phyloP scores from a whole-genome alignment of 2,888 invertebrate species.

The Lissonota sp. region DNA sequence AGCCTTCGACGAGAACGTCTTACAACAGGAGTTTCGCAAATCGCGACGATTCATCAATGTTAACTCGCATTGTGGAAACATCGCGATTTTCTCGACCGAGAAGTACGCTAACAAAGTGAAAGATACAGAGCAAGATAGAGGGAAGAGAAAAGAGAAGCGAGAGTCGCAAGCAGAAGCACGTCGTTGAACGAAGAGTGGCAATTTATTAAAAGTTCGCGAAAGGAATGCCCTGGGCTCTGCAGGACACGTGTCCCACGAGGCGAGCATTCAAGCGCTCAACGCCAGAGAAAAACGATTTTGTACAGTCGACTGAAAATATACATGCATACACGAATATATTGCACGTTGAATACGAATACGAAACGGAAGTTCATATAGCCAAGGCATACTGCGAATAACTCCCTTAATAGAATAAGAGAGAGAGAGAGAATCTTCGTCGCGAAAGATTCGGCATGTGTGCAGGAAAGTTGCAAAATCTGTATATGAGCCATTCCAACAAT shows the following conservation, averaged over 20 bases:
- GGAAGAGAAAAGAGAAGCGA: not conserved
- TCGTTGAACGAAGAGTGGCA: constrained; percentile 62
- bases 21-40: constrained; percentile 62
- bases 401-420: not conserved
- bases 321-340: constrained; percentile 10
- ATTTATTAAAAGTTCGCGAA: constrained; percentile 62
- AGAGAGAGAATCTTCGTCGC: not conserved
- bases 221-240: constrained; percentile 38
- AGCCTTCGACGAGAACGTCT: constrained; percentile 26
- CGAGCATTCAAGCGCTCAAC: constrained; percentile 30
- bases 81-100: constrained; percentile 10
- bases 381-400: constrained; percentile 12
- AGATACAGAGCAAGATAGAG: constrained; percentile 5
- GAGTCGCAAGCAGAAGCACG: constrained; percentile 32
- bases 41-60: constrained; percentile 64
- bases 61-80: constrained; percentile 46
- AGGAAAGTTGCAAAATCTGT: constrained; percentile 36
- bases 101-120: constrained; percentile 2
- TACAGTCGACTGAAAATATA: constrained; percentile 7
- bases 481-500: no score
- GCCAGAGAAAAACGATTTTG: constrained; percentile 48
- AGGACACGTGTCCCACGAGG: constrained; percentile 62
- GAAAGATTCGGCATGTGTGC: constrained; percentile 1
- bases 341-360: constrained; percentile 9
- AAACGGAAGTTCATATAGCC: constrained; percentile 45